phyloP scores from a whole-genome alignment of 2,797 vertebrate genomes.

The Hippoglossus hippoglossus region DNA sequence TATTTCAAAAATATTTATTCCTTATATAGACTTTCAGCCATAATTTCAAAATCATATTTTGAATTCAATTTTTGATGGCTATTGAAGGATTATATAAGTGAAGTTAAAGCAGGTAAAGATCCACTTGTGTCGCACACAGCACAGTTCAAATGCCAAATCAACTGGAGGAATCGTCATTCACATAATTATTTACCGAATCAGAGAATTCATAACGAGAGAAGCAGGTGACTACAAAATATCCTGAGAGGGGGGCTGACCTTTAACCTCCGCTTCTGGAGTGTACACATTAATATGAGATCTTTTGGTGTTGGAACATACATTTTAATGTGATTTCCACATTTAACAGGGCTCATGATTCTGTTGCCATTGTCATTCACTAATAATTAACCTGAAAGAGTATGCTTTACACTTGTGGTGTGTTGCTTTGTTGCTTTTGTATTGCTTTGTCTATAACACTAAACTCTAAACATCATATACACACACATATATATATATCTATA shows the following conservation, averaged over 20 bases:
- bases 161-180: too few relatives aligned
- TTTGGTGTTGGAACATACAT: conserved; percentile 65
- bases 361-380: conserved; percentile 52
- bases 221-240: conserved; percentile 76
- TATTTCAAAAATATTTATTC: too few relatives aligned
- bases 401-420: conserved; percentile 57
- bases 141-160: too few relatives aligned
- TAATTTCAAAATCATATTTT: too few relatives aligned
- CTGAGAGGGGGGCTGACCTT: conserved; percentile 64
- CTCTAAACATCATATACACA: not conserved
- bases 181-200: conserved; percentile 7
- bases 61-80: too few relatives aligned
- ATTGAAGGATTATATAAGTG: too few relatives aligned
- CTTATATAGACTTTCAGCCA: too few relatives aligned
- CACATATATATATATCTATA: too few relatives aligned
- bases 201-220: conserved; percentile 24
- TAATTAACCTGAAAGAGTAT: conserved; percentile 45
- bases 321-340: conserved; percentile 66
- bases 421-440: conserved; percentile 54
- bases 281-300: conserved; percentile 64
- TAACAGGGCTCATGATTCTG: conserved; percentile 57
- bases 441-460: conserved; percentile 38
- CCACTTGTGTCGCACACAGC: too few relatives aligned
- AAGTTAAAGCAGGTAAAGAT: too few relatives aligned
- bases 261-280: conserved; percentile 73